Conservation (phyloP, 1,140 invertebrate genomes). For the Cyphomyrmex costatus region DNA sequence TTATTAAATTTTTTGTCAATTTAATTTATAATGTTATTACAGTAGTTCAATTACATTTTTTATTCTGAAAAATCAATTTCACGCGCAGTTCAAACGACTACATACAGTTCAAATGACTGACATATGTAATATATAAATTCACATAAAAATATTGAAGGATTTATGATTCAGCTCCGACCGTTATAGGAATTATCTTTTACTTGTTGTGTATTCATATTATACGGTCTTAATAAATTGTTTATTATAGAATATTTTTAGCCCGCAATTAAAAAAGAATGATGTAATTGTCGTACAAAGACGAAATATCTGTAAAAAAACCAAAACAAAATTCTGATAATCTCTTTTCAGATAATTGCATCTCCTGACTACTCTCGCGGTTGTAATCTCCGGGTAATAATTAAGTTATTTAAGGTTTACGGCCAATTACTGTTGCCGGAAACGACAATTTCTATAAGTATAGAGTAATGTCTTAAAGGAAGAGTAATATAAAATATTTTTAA, state of each 20-base stretch:
- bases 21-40: too few relatives aligned
- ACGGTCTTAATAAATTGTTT: too few relatives aligned
- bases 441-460: constrained; percentile 9
- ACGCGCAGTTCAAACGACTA: too few relatives aligned
- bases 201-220: too few relatives aligned
- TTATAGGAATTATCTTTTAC: too few relatives aligned
- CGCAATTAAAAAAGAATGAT: constrained; percentile 20
- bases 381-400: constrained; percentile 63
- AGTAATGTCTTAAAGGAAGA: neutral
- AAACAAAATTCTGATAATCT: constrained; percentile 50
- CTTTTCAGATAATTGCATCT: constrained; percentile 55
- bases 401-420: constrained; percentile 55
- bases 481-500: neutral
- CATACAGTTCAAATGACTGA: too few relatives aligned
- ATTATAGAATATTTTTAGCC: neutral
- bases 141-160: too few relatives aligned
- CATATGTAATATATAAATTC: too few relatives aligned
- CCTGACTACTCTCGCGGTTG: constrained; percentile 38
- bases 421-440: constrained; percentile 34
- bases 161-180: too few relatives aligned
- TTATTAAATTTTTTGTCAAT: too few relatives aligned
- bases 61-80: too few relatives aligned
- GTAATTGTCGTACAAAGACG: constrained; percentile 30
- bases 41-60: too few relatives aligned
- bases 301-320: constrained; percentile 45